Evolutionary conservation across 2,113 vertebrate genomes (phyloP), one percentile per base, ranked within the genome.

Genomic region (Emydocephalus ijimae): DNA sequence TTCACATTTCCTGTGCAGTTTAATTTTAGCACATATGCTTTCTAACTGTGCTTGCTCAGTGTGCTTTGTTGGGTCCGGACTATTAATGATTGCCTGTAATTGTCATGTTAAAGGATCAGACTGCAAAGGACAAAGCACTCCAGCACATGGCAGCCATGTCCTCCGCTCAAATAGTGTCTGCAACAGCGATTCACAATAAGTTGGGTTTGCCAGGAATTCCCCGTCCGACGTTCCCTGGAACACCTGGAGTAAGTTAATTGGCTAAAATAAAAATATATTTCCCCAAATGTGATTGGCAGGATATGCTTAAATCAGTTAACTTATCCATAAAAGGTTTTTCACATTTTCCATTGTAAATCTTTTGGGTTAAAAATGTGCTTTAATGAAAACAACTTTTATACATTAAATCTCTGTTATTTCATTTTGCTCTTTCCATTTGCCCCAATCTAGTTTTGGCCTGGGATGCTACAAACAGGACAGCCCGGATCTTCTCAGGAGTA

Each of bases 61-160:
- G 90, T 94, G 6, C 57, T 95, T 93, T 94, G 96, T 97, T 50
- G 93, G 96, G 96, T 92, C 18, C 94, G 94, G 90, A 95, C 89
- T 97, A 96, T 97, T 99, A 98, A 99, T 90, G 98, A 98, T 97
- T 97, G 97, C 98, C 43, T 98, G 96, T 99, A 97, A 98, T 97
- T 99, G 98, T 98, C 97, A 94, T 98, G 94, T 98, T 98, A 97
- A 99, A 99, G 99, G 99, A 99, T 99, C 99, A 99, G 97, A 99
- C 99, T 85, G 99, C 99, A 96, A 99, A 99, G 98, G 99, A 99
- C 98, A 99, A 99, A 98, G 99, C 99, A 96, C 98, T 99, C 96
- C 99, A 99, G 98, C 99, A 99, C 98, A 99, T 99, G 99, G 99
- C 99, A 94, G 99, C 99, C 97, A 99, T 99, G 99, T 99, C 99